These are phyloP conservation scores for Diphyllodes magnificus DNA, from an alignment of 2,113 vertebrate species.

Conservation along the genomic window DNA sequence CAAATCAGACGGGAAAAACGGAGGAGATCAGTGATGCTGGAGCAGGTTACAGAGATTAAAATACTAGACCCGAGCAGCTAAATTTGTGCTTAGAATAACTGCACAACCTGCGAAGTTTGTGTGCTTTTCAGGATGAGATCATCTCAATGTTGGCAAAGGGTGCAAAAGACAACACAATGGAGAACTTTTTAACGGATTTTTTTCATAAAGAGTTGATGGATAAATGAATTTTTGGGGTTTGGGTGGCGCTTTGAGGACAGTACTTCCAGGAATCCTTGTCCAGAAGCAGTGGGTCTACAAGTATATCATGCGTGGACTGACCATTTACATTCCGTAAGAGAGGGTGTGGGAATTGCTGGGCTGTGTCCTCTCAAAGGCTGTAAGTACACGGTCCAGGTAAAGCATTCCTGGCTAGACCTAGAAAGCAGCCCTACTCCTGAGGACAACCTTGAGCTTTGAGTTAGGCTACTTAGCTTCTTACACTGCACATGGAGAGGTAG, in stretches of 20 bases:
- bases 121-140: not conserved
- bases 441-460: not conserved
- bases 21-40: not conserved
- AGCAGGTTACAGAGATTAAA: not conserved
- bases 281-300: not conserved
- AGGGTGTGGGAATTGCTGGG: not conserved
- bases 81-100: not conserved
- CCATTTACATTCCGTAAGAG: not conserved
- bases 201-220: not conserved
- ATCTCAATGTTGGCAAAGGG: not conserved
- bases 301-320: not conserved
- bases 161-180: not conserved
- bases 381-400: not conserved
- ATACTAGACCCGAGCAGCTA: not conserved
- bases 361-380: not conserved
- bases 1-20: not conserved
- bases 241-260: not conserved
- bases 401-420: not conserved
- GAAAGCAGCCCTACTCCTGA: not conserved
- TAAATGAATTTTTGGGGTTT: not conserved
- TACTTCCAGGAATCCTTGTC: not conserved
- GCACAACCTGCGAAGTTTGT: not conserved
- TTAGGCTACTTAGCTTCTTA: not conserved
- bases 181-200: accelerated
- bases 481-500: not conserved